Evolutionary conservation across 2,113 vertebrate species (phyloP).

Genomic region (Callionymus lyra): DNA sequence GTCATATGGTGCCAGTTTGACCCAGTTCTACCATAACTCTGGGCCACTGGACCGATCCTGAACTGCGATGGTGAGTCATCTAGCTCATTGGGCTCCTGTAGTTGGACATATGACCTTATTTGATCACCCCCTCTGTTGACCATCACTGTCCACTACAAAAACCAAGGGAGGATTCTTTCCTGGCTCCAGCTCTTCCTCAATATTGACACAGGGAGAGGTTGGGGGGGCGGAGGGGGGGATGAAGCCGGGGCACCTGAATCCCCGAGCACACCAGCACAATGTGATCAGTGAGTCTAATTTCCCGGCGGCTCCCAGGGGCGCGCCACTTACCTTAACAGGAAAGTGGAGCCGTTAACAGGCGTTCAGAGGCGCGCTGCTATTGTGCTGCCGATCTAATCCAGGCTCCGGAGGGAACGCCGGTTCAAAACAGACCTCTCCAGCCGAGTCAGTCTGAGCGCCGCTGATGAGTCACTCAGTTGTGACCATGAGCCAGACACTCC

Average conservation of each 20-base stretch:
- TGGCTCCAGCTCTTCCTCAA: slow-evolving; percentile 47
- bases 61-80: too few species aligned
- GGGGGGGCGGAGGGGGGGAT: slow-evolving; percentile 43
- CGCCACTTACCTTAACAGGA: slow-evolving; percentile 63
- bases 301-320: slow-evolving; percentile 61
- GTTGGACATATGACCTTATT: too few species aligned
- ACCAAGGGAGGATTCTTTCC: slow-evolving; percentile 70
- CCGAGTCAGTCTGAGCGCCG: too few species aligned
- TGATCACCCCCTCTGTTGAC: too few species aligned
- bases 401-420: slow-evolving; percentile 40
- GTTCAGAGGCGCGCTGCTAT: slow-evolving; percentile 32
- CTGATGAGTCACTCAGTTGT: too few species aligned
- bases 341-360: slow-evolving; percentile 57
- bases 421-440: too few species aligned
- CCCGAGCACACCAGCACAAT: slow-evolving; percentile 55
- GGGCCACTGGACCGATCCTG: too few species aligned
- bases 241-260: slow-evolving; percentile 41
- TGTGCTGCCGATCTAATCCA: slow-evolving; percentile 32
- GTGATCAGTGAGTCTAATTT: slow-evolving; percentile 70
- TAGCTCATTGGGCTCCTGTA: too few species aligned
- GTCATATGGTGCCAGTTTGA: too few species aligned
- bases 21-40: too few species aligned
- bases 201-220: slow-evolving; percentile 51
- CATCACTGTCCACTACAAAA: slow-evolving; percentile 61
- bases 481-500: too few species aligned